These are phyloP conservation scores for Drosophila varians DNA, from an alignment of 1,140 invertebrate species.

Conservation along the genomic window DNA sequence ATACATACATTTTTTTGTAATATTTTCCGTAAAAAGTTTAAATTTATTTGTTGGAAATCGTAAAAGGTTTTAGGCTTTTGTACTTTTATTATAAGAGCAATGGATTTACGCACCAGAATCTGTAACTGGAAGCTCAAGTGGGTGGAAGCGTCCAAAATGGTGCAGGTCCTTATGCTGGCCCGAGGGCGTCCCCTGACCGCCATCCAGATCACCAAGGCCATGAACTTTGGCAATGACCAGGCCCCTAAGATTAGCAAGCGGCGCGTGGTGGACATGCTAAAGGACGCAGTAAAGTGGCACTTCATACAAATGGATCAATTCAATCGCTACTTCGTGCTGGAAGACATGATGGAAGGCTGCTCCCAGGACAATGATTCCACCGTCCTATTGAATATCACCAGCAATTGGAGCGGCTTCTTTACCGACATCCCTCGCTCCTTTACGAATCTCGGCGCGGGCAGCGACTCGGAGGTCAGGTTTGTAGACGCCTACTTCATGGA, in stretches of 20 bases:
- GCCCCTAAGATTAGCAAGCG: background rate
- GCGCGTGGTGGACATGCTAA: background rate
- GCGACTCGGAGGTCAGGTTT: background rate
- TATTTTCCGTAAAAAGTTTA: too few relatives aligned
- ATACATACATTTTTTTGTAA: too few relatives aligned
- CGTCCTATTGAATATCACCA: background rate
- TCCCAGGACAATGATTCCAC: background rate
- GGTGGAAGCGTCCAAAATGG: too few relatives aligned
- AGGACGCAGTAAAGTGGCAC: background rate
- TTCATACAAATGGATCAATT: background rate
- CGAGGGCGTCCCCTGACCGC: too few relatives aligned
- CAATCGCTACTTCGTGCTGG: background rate
- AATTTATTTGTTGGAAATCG: too few relatives aligned
- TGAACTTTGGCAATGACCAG: background rate
- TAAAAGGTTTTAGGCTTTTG: too few relatives aligned
- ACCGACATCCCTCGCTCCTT: background rate
- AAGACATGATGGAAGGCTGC: background rate
- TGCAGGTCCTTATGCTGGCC: too few relatives aligned
- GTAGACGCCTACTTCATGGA: too few relatives aligned
- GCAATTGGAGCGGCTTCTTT: too few relatives aligned
- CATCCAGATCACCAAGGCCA: background rate
- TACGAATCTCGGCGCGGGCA: background rate
- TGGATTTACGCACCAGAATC: too few relatives aligned
- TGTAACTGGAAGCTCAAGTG: too few relatives aligned
- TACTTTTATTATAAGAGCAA: too few relatives aligned